Percentiles rank a stretch among this genome's conserved stretches.
These are phyloP conservation scores for Arctocebus calabarensis DNA, from an alignment of 2,797 vertebrate species.

Conservation along the genomic window DNA sequence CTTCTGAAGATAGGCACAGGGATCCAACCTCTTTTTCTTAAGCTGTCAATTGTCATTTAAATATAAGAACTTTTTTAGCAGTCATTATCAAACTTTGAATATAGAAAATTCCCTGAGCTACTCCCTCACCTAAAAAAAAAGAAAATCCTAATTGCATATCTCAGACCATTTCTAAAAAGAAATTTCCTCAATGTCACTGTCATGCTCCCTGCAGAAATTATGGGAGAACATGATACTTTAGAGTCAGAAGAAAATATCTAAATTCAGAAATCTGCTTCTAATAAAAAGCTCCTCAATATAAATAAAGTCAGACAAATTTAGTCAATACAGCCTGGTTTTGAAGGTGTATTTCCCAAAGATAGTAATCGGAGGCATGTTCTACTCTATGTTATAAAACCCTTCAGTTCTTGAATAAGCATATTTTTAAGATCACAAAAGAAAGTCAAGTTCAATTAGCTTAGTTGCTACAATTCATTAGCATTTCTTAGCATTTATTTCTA, in stretches of 20 bases:
- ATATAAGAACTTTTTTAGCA: slow-evolving; percentile 48
- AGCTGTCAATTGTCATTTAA: slow-evolving; percentile 68
- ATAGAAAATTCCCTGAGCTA: slow-evolving; percentile 62
- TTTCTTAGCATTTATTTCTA: not conserved
- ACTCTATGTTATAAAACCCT: not conserved
- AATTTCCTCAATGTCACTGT: not conserved
- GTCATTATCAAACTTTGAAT: slow-evolving; percentile 62
- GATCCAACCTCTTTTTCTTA: slow-evolving; percentile 52
- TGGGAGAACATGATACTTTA: not conserved
- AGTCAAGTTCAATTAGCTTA: not conserved
- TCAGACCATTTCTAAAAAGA: slow-evolving; percentile 44
- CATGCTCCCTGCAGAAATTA: not conserved
- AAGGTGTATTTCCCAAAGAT: not conserved
- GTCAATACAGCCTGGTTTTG: slow-evolving; percentile 12
- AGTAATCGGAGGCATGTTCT: not conserved
- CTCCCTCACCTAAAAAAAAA: not conserved
- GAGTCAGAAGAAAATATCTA: not conserved
- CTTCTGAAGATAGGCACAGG: slow-evolving; percentile 47
- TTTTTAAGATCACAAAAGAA: slow-evolving; percentile 14
- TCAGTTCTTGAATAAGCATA: slow-evolving; percentile 27
- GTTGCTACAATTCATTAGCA: not conserved
- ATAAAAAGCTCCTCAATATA: not conserved
- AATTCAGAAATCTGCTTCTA: not conserved
- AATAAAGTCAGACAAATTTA: not conserved
- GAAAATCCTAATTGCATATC: slow-evolving; percentile 1